Evolutionary conservation across 2,113 vertebrate species (phyloP), one percentile per base, ranked within the genome.

Genomic region (Saguinus imperator): DNA sequence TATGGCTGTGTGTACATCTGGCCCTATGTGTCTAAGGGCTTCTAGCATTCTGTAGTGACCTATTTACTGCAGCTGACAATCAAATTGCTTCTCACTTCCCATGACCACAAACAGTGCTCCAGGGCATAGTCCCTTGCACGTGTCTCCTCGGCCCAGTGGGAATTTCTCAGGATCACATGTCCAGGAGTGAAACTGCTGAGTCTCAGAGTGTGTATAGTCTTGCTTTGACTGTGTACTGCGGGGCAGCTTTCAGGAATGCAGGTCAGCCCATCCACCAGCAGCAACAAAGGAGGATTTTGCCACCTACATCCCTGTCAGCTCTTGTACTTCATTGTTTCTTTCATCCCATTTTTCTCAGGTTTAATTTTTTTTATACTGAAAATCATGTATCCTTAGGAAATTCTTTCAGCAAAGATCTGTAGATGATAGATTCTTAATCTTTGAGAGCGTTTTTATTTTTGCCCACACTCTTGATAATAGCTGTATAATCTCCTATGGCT

Each of bases 91-190:
- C 29, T n/a, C 11, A 21, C 66, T 37, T 70, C 18, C 82, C 25
- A 4, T 35, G 20, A 6, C 93, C 23, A 12, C 57, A 79, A 0
- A 48, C 21, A 23, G 8, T 0, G 0, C 4, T 10, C 17, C 1
- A 0, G 43, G 6, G 48, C 14, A 0, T 5, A 2, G 12, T 14
- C n/a, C n/a, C 35, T 21, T 6, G 6, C 70, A 0, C 18, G 0
- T 3, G 25, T 37, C 14, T 25, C 11, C 27, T 45, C 0, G 0
- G 72, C 32, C 43, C 79, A 4, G 4, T 81, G 90, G n/a, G 32
- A 20, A 18, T 32, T 58, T 23, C 87, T 64, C 55, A 80, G 64
- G 14, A n/a, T 35, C 32, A 5, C 64, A 6, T 23, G 35, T 61
- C 55, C 29, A 10, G 37, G 23, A 58, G 84, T 45, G 35, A 84